Percentiles rank a stretch among this genome's conserved stretches.
phyloP scores from a whole-genome alignment of 2,888 invertebrate species.

The Athripsodes cinereus region DNA sequence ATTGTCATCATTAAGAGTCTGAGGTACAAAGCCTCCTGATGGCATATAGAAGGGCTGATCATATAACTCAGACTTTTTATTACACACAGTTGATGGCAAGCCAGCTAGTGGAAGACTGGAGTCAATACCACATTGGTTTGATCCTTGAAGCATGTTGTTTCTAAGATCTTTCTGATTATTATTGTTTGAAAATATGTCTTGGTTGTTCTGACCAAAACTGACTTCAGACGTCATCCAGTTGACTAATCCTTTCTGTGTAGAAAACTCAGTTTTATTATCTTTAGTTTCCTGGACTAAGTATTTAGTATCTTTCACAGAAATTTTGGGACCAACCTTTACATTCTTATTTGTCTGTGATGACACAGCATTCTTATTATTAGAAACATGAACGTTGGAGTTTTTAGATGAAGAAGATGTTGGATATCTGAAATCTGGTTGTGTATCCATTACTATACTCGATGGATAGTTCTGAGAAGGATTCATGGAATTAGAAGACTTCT shows the following conservation, averaged over 20 bases:
- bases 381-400: slow-evolving; percentile 5
- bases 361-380: slow-evolving; percentile 6
- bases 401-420: slow-evolving; percentile 15
- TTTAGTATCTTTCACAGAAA: slow-evolving; percentile 8
- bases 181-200: slow-evolving; percentile 39
- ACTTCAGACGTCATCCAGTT: slow-evolving; percentile 55
- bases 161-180: slow-evolving; percentile 39
- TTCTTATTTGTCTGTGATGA: background rate
- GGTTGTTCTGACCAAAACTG: slow-evolving; percentile 32
- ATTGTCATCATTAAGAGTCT: slow-evolving; percentile 38
- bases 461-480: slow-evolving; percentile 12
- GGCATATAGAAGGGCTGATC: slow-evolving; percentile 23
- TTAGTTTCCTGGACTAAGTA: slow-evolving; percentile 15
- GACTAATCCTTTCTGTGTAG: slow-evolving; percentile 41
- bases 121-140: slow-evolving; percentile 11
- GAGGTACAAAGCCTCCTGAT: slow-evolving; percentile 27
- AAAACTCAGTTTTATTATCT: slow-evolving; percentile 17
- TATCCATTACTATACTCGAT: slow-evolving; percentile 3
- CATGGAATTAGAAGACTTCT: slow-evolving; percentile 10
- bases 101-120: background rate
- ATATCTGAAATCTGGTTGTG: slow-evolving; percentile 22
- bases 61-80: slow-evolving; percentile 18
- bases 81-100: background rate
- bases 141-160: slow-evolving; percentile 27
- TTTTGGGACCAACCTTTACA: slow-evolving; percentile 1